Evolutionary conservation across 2,113 vertebrate genomes (phyloP).

Genomic region (Sander lucioperca): DNA sequence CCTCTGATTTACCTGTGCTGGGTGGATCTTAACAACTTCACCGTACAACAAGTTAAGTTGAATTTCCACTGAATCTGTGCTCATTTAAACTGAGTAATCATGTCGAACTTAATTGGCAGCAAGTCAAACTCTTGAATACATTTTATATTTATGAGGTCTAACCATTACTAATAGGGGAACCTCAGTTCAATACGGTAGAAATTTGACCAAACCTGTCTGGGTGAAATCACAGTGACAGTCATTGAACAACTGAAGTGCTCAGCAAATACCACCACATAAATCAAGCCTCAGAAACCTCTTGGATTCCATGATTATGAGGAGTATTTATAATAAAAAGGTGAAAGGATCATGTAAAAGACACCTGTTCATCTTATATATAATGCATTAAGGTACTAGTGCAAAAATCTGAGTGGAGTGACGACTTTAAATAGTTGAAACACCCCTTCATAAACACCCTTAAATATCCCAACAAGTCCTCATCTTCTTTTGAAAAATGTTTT

Average conservation of each 20-base stretch:
- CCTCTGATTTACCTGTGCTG: not conserved
- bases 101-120: not conserved
- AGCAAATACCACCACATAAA: not conserved
- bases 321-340: not conserved
- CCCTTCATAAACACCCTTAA: not conserved
- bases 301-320: not conserved
- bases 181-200: not conserved
- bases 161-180: not conserved
- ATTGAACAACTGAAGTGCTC: not conserved
- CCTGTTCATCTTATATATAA: conserved; percentile 13
- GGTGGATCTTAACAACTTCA: not conserved
- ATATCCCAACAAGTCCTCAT: not conserved
- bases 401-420: not conserved
- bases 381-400: conserved; percentile 11
- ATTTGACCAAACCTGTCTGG: not conserved
- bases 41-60: not conserved
- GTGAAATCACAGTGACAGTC: not conserved
- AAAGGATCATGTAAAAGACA: conserved; percentile 32
- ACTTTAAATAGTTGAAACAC: conserved; percentile 35
- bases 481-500: not conserved
- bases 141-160: not conserved
- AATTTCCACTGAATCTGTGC: not conserved
- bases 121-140: not conserved
- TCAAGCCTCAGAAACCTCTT: not conserved
- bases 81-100: not conserved